Conservation (phyloP, 1,140 invertebrate genomes). For the Tetranychus cinnabarinus region DNA sequence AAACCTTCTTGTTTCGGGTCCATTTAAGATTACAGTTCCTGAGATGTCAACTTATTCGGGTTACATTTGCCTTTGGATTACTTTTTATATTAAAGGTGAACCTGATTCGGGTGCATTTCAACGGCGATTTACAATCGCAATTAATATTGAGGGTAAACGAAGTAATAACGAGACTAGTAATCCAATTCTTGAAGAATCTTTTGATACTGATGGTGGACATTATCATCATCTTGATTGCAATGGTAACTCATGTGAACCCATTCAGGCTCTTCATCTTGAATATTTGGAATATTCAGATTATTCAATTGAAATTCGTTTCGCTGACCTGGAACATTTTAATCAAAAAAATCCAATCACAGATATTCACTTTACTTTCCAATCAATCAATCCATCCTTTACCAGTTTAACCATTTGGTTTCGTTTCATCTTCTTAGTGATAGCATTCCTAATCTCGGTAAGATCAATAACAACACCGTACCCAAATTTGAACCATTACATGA, state of each 20-base stretch:
- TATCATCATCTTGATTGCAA: conserved; percentile 5
- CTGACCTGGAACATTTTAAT: conserved; percentile 4
- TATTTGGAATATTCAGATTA: conserved; percentile 6
- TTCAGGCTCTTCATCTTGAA: conserved; percentile 5
- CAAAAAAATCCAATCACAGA: conserved; percentile 6
- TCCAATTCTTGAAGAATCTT: neutral
- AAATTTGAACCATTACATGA: neutral
- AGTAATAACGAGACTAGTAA: neutral
- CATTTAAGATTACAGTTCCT: conserved; percentile 61
- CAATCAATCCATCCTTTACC: conserved; percentile 80
- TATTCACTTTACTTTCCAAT: conserved; percentile 38
- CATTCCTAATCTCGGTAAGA: conserved; percentile 62
- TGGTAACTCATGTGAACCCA: conserved; percentile 7
- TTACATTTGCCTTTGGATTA: conserved; percentile 51
- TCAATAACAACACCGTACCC: neutral
- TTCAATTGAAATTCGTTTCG: conserved; percentile 3
- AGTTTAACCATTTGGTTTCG: conserved; percentile 91
- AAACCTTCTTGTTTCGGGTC: conserved; percentile 32
- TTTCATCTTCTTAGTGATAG: conserved; percentile 65
- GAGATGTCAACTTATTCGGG: conserved; percentile 63
- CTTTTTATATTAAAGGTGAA: conserved; percentile 8
- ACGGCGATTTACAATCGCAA: conserved; percentile 3
- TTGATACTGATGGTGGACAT: neutral
- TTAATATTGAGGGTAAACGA: conserved; percentile 3
- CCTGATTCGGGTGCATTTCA: conserved; percentile 9